Evolutionary conservation across 2,888 invertebrate species (phyloP), one percentile per base, ranked within the genome.

Genomic region (Cerastis rubricosa): DNA sequence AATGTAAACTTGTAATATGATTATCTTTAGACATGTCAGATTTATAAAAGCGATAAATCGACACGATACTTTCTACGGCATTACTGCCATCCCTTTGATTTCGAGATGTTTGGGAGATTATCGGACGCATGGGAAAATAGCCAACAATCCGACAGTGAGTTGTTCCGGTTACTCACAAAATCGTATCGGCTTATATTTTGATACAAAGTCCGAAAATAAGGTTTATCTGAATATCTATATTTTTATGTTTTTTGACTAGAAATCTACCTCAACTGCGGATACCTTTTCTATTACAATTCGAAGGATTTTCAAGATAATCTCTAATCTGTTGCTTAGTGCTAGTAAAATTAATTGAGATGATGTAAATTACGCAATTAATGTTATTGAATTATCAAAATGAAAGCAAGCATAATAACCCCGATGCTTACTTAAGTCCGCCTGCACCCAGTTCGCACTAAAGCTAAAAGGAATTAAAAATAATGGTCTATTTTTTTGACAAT

Each of bases 51-150:
- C 8, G 19, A 25, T 17, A 68, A n/a, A 25, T 71, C 14, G 69
- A 69, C 12, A 22, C 22, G 49, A 51, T 9, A 51, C 49, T 0
- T 51, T 22, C 22, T 3, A 51, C 9, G 2, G n/a, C 12, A 65
- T 82, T 57, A 6, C 14, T 25, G 1, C 14, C 40, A 14, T 75
- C 22, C 49, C 57, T 57, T 72, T 66, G 69, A 65, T 47, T 47
- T 17, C 61, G 29, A 69, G 19, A 2, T 71, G 63, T 66, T 63
- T 45, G 57, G 11, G 4, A 68, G 25, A 72, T 68, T 51, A 81
- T n/a, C 63, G 51, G 19, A 57, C 17, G 40, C 12, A 57, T n/a
- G 68, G 17, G 49, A 57, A 65, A 67, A 70, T 22, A 11, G n/a
- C 19, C 25, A 45, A 70, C 45, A 59, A 67, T 73, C 69, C 43